Base-by-base conservation (phyloP, 1,140 invertebrate genomes). In the Drosophila punjabiensis region DNA sequence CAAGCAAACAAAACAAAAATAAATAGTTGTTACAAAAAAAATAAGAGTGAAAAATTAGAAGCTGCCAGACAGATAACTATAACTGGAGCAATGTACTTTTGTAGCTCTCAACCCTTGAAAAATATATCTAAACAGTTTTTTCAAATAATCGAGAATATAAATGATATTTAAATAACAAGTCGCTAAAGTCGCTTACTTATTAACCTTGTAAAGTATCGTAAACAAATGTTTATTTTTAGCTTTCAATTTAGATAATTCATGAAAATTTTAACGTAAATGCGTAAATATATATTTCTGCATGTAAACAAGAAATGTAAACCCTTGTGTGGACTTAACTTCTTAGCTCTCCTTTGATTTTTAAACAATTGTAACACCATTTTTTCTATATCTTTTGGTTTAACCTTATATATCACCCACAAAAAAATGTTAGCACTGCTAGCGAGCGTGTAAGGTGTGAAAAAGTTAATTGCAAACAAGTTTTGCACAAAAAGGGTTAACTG, bases 401-500 rank as follows among this genome's bases (percentile, higher is more conserved):
- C 30, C n/a, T 37, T 35, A 35, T 35, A 35, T 18, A 56, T 20
- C 43, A 52, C 67, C 68, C 70, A 52, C 28, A 6, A 37, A 18
- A 74, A 74, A 74, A 74, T 74, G 39, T 61, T 74, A 14, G 70
- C 24, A 33, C 37, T 61, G 68, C 20, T 10, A 37, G 18, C 14
- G 14, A 11, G 68, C 28, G 16, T 30, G 56, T 16, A n/a, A 74
- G 70, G 70, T 74, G 70, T 53, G 68, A 74, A 73, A 61, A 61
- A 16, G 47, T 37, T 74, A 60, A 74, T 74, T 74, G 67, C 45
- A 71, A 74, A 71, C 35, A 47, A 74, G 47, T 73, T 74, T 73
- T 8, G 16, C 37, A 61, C 68, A 74, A 48, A 74, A 74, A 60
- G 37, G 53, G 45, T 50, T 39, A 52, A 53, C 41, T 74, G 53